Evolutionary conservation across 2,888 invertebrate genomes (phyloP).

Genomic region (Tethea ocularis): DNA sequence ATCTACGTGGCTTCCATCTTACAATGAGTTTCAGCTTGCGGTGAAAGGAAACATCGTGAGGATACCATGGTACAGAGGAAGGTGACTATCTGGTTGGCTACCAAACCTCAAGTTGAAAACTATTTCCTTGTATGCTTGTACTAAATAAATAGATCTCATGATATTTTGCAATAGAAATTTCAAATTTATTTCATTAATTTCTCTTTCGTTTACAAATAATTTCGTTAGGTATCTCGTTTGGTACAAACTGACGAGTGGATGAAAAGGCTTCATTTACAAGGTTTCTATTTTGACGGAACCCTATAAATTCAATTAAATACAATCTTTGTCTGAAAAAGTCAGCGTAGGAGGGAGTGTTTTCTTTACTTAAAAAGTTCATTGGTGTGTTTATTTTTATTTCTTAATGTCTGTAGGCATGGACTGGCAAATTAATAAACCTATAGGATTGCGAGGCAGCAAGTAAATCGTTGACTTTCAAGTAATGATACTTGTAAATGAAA

Average conservation of each 20-base stretch:
- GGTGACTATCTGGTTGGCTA: too few species aligned
- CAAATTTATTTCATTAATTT: not conserved
- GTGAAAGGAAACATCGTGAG: too few species aligned
- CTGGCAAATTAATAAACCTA: too few species aligned
- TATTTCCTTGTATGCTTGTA: too few species aligned
- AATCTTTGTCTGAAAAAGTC: not conserved
- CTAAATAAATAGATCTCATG: too few species aligned
- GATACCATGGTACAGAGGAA: too few species aligned
- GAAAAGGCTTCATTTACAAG: not conserved
- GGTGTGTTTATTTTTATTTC: not conserved
- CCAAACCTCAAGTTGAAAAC: too few species aligned
- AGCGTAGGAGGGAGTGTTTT: not conserved
- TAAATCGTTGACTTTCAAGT: too few species aligned
- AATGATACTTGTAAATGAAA: too few species aligned
- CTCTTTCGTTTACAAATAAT: not conserved
- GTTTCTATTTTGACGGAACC: conserved; percentile 5
- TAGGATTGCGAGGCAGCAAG: not conserved
- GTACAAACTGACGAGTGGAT: not conserved
- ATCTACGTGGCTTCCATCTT: too few species aligned
- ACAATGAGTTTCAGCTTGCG: too few species aligned
- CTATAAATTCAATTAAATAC: conserved; percentile 3
- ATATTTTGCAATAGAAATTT: not conserved
- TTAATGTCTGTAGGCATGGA: not conserved
- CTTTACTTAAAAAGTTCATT: not conserved
- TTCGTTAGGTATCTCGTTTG: not conserved